Conservation (phyloP, 2,888 invertebrate species). For the Trissolcus japonicus region DNA sequence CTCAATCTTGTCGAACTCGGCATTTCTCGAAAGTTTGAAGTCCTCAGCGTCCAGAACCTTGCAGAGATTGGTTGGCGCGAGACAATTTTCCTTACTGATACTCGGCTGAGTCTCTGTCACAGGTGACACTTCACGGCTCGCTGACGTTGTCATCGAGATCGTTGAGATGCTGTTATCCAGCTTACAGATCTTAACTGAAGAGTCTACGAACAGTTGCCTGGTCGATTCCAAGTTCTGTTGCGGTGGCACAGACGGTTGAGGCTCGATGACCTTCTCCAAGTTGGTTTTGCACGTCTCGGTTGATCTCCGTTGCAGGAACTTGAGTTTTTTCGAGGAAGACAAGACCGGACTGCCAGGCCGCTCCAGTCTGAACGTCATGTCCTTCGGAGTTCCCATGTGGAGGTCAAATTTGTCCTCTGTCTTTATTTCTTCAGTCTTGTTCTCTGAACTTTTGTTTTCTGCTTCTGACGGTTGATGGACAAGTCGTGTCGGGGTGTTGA, state of each 20-base stretch:
- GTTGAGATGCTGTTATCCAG: constrained; percentile 37
- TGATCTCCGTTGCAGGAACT: constrained; percentile 3
- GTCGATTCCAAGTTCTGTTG: constrained; percentile 64
- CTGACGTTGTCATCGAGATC: constrained; percentile 27
- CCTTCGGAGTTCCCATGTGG: not conserved
- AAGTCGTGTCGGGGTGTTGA: not conserved
- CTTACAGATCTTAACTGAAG: constrained; percentile 26
- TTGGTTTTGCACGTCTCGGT: constrained; percentile 7
- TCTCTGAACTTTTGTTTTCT: not conserved
- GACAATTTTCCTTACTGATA: not conserved
- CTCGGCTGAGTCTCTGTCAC: not conserved
- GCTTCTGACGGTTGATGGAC: not conserved
- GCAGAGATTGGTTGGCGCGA: not conserved
- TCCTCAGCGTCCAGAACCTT: not conserved
- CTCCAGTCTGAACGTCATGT: not conserved
- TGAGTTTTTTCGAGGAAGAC: constrained; percentile 42
- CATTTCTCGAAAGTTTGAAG: not conserved
- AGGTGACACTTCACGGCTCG: constrained; percentile 19
- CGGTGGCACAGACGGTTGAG: not conserved
- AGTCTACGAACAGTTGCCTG: constrained; percentile 52
- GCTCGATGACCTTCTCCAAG: constrained; percentile 12
- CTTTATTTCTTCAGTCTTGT: not conserved
- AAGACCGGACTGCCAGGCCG: constrained; percentile 33
- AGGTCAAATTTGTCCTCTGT: too few relatives aligned
- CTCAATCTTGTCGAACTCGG: constrained; percentile 19